Percentiles rank a stretch among this genome's conserved stretches.
phyloP scores from a whole-genome alignment of 2,797 vertebrate species.

The Lacerta bilineata region DNA sequence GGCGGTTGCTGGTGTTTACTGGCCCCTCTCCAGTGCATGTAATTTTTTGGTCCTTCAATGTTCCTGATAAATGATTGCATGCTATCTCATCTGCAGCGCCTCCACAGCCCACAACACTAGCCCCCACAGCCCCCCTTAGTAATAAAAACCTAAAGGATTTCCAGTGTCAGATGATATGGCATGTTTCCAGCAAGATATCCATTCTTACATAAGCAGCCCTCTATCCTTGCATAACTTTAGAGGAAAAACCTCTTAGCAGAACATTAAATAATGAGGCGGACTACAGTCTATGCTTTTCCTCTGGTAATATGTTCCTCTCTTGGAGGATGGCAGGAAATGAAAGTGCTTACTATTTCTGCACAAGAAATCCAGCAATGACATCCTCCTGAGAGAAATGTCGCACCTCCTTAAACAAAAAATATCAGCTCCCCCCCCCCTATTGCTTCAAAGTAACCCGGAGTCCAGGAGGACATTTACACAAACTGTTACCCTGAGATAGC shows the following conservation, averaged over 20 bases:
- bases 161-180: neutral
- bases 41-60: neutral
- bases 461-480: neutral
- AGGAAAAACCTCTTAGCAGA: neutral
- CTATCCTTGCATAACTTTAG: neutral
- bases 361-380: neutral
- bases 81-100: neutral
- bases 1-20: neutral
- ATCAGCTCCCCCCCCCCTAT: neutral
- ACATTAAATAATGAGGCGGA: neutral
- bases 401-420: neutral
- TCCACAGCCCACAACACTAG: no score
- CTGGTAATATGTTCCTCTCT: neutral
- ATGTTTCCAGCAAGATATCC: neutral
- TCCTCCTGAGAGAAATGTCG: neutral
- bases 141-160: neutral
- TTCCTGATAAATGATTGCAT: neutral
- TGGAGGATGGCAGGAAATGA: neutral
- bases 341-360: neutral
- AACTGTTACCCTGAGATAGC: conserved; percentile 5
- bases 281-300: neutral
- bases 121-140: neutral
- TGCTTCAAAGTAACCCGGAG: neutral
- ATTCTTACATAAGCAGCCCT: neutral
- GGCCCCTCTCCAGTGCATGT: neutral